These are phyloP conservation scores for Grus americana DNA, from an alignment of 2,113 vertebrate genomes.

Conservation along the genomic window DNA sequence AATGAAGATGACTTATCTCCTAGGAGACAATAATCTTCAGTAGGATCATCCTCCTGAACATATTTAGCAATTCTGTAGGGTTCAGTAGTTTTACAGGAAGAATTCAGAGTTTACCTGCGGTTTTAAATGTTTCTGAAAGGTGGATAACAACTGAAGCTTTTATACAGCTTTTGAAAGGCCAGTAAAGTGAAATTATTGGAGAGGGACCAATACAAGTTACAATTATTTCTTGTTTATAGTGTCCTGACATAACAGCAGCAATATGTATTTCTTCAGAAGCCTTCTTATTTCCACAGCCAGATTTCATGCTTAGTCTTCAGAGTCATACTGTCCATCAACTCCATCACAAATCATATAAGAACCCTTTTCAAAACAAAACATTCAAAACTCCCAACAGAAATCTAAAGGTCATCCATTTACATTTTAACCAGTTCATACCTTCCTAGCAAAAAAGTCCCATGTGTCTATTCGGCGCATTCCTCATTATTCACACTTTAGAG, in stretches of 20 bases:
- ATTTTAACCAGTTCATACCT: neutral
- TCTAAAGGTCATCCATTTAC: constrained; percentile 27
- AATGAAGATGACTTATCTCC: constrained; percentile 26
- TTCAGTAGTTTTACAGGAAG: neutral
- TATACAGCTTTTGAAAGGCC: neutral
- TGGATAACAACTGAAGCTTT: neutral
- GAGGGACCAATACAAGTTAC: neutral
- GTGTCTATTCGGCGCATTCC: neutral
- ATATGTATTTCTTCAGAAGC: neutral
- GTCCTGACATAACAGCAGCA: neutral
- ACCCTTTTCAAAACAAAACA: neutral
- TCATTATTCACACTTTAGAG: neutral
- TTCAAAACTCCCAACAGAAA: neutral
- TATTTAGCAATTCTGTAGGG: neutral
- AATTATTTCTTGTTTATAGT: neutral
- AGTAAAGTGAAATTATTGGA: neutral
- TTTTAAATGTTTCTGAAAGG: neutral
- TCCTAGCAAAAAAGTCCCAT: neutral
- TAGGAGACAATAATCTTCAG: neutral
- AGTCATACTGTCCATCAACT: neutral
- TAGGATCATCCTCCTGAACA: neutral
- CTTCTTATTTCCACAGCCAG: neutral
- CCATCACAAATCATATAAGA: neutral
- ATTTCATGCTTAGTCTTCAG: neutral
- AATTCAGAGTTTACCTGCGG: neutral